Conservation (phyloP, 2,113 vertebrate species). For the Condylura cristata region DNA sequence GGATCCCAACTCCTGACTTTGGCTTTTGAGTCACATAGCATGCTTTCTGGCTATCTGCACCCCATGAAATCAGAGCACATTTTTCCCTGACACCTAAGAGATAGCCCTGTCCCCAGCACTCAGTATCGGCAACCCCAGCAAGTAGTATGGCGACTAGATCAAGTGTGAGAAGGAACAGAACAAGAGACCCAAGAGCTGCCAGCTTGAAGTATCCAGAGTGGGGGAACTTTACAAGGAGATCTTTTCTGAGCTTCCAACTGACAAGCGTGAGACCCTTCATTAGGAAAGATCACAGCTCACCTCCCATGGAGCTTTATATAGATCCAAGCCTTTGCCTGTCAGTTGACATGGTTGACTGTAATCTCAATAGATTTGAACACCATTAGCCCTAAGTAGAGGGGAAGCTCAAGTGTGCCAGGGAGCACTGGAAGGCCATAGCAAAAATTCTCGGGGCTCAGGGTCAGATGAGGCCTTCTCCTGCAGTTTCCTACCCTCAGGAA, state of each 20-base stretch:
- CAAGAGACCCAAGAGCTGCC: conserved; percentile 68
- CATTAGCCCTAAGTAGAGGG: conserved; percentile 26
- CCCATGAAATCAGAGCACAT: conserved; percentile 76
- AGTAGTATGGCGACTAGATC: conserved; percentile 55
- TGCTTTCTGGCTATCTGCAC: conserved; percentile 68
- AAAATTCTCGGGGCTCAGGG: conserved; percentile 23
- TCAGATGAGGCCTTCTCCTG: conserved; percentile 15
- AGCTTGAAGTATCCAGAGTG: conserved; percentile 66
- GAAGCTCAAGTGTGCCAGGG: neutral
- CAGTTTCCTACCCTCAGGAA: conserved; percentile 39
- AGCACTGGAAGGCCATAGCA: neutral
- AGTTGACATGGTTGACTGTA: conserved; percentile 43
- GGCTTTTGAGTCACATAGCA: conserved; percentile 65
- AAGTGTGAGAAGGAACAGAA: conserved; percentile 74
- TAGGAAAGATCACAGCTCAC: conserved; percentile 68
- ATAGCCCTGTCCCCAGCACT: conserved; percentile 79
- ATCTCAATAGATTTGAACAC: conserved; percentile 62
- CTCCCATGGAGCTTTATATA: conserved; percentile 72
- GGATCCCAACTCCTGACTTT: conserved; percentile 57
- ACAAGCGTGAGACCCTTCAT: conserved; percentile 65
- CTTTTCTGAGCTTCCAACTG: conserved; percentile 65
- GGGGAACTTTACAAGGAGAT: conserved; percentile 66
- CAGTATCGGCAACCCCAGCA: conserved; percentile 58
- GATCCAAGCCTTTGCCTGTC: conserved; percentile 57
- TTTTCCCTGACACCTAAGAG: conserved; percentile 76